Evolutionary conservation across 1,140 invertebrate species (phyloP), one percentile per base, ranked within the genome.

Genomic region (Dufourea novaeangliae): DNA sequence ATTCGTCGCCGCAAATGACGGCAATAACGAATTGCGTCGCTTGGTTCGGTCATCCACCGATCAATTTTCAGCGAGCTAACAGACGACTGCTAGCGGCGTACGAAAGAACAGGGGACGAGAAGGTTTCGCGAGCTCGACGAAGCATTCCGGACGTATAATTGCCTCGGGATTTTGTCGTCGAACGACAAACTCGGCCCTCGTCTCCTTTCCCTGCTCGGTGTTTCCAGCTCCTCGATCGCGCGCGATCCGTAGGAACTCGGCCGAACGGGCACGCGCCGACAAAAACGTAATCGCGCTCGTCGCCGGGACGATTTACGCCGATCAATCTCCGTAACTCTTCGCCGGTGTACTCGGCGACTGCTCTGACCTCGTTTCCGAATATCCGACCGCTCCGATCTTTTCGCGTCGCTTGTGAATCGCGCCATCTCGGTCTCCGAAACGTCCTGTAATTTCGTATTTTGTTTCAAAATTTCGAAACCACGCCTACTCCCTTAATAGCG

Each of bases 121-220:
- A 34, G 62, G 72, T 17, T 29, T 57, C 52, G 52, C 57, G 73
- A 50, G 74, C 74, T 71, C 29, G 34, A 11, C 70, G 62, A 67
- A 80, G 80, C 85, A 80, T 87, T 85, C 85, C 73, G 76, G 63
- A 41, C 76, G 79, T 84, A 88, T 90, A 89, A 90, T 91, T 90
- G 88, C 86, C 78, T 86, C n/a, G 70, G 76, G 86, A 91, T 91
- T 90, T 91, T 87, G 89, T 88, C 85, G 88, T 86, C 84, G 5
- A 27, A 22, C 85, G 83, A 89, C 88, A 88, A 89, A 89, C 85
- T 72, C 54, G 86, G 74, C 83, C 82, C 74, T 80, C 85, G 62
- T 68, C 67, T 72, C 64, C 79, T 74, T 41, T 78, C 27, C 54
- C 54, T 56, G 46, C 25, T 41, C 62, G 74, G n/a, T 50, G 73